Base-by-base conservation (phyloP, 1,140 invertebrate genomes). In the Drosophila kurseongensis region DNA sequence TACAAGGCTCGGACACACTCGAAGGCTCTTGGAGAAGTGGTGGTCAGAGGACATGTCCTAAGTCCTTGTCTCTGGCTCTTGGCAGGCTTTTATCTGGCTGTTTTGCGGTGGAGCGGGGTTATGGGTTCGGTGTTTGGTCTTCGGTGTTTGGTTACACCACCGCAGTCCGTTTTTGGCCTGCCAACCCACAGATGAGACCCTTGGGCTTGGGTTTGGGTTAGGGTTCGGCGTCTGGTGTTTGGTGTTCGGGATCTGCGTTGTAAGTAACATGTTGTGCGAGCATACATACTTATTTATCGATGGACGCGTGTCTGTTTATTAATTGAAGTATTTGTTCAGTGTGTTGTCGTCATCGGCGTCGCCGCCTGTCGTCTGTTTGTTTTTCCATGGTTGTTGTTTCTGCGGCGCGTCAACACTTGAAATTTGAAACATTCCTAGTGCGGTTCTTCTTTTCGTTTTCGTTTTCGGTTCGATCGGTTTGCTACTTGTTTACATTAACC, bases 301-400 rank as follows among this genome's bases (percentile, higher is more conserved):
- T 89, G 84, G 84, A 78, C 84, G 84, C 84, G 84, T 88, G 84
- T 84, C 84, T 84, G 76, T 88, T 88, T 88, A 88, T 88, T 88
- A 88, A 88, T 88, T 88, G 84, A 88, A 88, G 84, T 88, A 88
- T 88, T 88, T 88, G 83, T 88, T 80, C 80, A 62, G 65, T 48
- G 59, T 68, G 63, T 80, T 42, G 52, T 63, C 48, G 63, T 60
- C 65, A 47, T 29, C 52, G 60, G 18, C 38, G 67, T 41, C 66
- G 76, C 59, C 71, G 78, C 51, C 78, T 76, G 75, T 74, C 73
- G 72, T 83, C 68, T 88, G 73, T 88, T 88, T 89, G 66, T 58
- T 89, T 85, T 85, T 71, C 54, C 59, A 63, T 80, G 76, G 56
- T 52, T 80, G 55, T 47, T 75, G 61, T 66, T 61, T 48, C 56